phyloP scores from a whole-genome alignment of 2,888 invertebrate species.

The Sarcophaga carnaria region DNA sequence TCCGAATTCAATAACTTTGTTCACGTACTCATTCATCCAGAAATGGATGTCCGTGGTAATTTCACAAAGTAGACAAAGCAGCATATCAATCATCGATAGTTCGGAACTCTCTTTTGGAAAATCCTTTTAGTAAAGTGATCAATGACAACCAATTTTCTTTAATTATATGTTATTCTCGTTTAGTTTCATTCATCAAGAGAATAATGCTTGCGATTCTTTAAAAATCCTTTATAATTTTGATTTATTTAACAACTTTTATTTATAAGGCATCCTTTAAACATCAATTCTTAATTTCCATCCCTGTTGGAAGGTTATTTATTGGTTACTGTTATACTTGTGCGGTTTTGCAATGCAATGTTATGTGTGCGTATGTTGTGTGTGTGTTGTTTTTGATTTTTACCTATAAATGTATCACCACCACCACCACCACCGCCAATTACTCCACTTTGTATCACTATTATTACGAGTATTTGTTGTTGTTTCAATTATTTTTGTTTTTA shows the following conservation, averaged over 20 bases:
- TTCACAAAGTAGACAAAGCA: too few species aligned
- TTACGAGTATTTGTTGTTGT: too few species aligned
- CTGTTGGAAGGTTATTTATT: constrained; percentile 30
- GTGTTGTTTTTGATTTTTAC: constrained; percentile 4
- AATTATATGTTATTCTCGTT: too few species aligned
- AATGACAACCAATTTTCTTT: too few species aligned
- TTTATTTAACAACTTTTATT: neutral
- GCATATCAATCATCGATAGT: too few species aligned
- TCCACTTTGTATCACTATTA: neutral
- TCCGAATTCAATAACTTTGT: too few species aligned
- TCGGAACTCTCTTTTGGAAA: too few species aligned
- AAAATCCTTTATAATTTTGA: neutral
- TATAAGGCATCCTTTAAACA: neutral
- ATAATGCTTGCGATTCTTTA: neutral
- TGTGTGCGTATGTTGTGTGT: constrained; percentile 7
- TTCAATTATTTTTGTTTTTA: too few species aligned
- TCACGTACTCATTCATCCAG: too few species aligned
- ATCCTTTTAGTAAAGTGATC: too few species aligned
- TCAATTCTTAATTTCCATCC: constrained; percentile 17
- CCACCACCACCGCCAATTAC: neutral
- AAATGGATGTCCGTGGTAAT: too few species aligned
- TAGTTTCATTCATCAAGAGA: too few species aligned
- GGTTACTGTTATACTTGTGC: neutral
- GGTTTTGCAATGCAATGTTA: constrained; percentile 25
- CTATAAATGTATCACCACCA: neutral